A percentile compares a stretch with the other conserved stretches of the same genome.
These are phyloP conservation scores for Plecturocebus donacophilus DNA, from an alignment of 2,113 vertebrate species.

Conservation along the genomic window DNA sequence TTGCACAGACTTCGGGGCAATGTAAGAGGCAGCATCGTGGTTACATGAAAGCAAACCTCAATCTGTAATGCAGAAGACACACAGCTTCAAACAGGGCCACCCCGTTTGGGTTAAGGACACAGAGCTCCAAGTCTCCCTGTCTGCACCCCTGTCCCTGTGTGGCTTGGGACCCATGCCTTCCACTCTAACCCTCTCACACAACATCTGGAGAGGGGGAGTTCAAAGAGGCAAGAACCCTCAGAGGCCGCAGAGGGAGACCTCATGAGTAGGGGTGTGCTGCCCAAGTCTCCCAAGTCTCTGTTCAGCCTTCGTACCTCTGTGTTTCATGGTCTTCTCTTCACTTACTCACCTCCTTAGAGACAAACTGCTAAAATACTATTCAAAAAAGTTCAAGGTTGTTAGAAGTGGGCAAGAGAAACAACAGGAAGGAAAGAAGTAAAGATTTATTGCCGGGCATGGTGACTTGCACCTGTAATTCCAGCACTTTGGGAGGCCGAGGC, in stretches of 20 bases:
- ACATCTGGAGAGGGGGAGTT: background rate
- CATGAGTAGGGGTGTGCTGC: background rate
- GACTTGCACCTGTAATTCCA: too few relatives aligned
- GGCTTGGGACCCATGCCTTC: background rate
- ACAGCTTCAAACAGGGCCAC: too few relatives aligned
- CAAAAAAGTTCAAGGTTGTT: background rate
- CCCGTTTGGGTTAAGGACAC: background rate
- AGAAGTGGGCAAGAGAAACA: background rate
- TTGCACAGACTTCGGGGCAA: background rate
- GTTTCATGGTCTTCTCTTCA: background rate
- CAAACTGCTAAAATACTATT: background rate
- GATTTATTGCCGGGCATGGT: background rate
- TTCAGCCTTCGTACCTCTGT: accelerated
- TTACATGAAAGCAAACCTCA: background rate
- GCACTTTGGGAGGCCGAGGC: too few relatives aligned
- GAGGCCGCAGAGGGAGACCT: background rate
- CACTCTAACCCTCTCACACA: background rate
- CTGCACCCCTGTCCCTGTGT: too few relatives aligned
- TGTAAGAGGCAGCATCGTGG: background rate
- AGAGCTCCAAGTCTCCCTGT: background rate
- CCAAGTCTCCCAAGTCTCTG: background rate
- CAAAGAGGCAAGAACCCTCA: background rate
- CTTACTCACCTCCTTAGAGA: background rate
- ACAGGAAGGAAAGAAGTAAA: background rate
- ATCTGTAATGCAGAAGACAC: background rate